Percentiles rank a stretch among this genome's conserved stretches.
phyloP scores from a whole-genome alignment of 2,888 invertebrate species.

The Osmoderma eremita region DNA sequence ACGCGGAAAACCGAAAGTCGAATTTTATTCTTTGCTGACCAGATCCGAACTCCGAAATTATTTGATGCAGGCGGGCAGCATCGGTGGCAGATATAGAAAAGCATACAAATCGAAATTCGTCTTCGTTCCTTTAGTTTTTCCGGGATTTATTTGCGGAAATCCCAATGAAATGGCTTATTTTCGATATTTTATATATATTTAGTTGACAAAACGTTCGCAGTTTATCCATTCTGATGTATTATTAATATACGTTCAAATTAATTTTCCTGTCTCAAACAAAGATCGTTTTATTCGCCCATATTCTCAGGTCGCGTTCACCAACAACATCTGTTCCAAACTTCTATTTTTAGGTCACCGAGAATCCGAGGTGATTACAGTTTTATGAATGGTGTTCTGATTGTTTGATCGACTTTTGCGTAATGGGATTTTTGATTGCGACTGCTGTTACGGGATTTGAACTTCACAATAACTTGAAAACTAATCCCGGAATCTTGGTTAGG shows the following conservation, averaged over 20 bases:
- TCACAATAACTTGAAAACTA: neutral
- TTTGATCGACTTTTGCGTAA: conserved; percentile 20
- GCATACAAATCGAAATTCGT: neutral
- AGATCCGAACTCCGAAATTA: conserved; percentile 16
- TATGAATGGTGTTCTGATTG: conserved; percentile 3
- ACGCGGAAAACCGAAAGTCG: conserved; percentile 16
- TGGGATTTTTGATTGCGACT: conserved; percentile 21
- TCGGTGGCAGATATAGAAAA: neutral
- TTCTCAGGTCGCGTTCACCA: neutral
- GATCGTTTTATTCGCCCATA: too few relatives aligned
- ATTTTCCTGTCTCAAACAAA: too few relatives aligned
- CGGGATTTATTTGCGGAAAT: neutral
- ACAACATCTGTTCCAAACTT: neutral
- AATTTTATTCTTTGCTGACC: conserved; percentile 14
- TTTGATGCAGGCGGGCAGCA: neutral
- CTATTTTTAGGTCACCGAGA: neutral
- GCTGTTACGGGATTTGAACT: conserved; percentile 11
- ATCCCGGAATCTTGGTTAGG: too few relatives aligned
- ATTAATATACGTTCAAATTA: too few relatives aligned
- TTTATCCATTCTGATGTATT: too few relatives aligned
- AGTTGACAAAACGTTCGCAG: too few relatives aligned
- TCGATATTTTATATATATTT: too few relatives aligned
- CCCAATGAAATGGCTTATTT: too few relatives aligned
- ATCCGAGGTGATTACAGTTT: conserved; percentile 11
- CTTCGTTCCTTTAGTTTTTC: neutral